Evolutionary conservation across 1,140 invertebrate genomes (phyloP).

Genomic region (Drosophila grimshawi): DNA sequence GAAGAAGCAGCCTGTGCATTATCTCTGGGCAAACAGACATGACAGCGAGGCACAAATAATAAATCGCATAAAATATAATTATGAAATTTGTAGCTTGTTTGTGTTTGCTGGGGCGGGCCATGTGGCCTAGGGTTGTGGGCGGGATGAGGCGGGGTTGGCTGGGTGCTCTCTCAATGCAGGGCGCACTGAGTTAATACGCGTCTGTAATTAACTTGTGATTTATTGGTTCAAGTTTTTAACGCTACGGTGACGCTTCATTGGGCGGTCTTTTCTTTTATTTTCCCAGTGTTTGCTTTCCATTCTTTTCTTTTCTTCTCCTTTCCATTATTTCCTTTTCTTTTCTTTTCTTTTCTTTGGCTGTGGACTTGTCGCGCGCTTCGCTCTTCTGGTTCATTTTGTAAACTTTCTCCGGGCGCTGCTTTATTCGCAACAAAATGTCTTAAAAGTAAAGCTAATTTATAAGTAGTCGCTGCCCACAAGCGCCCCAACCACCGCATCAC

Average conservation of each 20-base stretch:
- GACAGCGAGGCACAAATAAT: conserved; percentile 78
- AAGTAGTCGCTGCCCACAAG: conserved; percentile 44
- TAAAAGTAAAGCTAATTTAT: conserved; percentile 84
- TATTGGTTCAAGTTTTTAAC: conserved; percentile 79
- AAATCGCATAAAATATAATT: conserved; percentile 84
- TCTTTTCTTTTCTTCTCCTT: conserved; percentile 22
- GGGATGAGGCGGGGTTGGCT: not conserved
- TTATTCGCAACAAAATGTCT: conserved; percentile 83
- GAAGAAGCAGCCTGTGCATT: conserved; percentile 62
- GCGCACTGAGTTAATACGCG: conserved; percentile 77
- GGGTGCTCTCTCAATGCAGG: conserved; percentile 39
- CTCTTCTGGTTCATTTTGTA: conserved; percentile 58
- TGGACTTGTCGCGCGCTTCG: conserved; percentile 48
- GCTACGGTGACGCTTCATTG: conserved; percentile 67
- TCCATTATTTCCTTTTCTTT: conserved; percentile 38
- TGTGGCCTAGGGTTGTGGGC: not conserved
- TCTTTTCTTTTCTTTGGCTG: conserved; percentile 6
- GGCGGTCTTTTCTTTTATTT: conserved; percentile 43
- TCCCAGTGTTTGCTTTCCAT: not conserved
- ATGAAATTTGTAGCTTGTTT: conserved; percentile 76
- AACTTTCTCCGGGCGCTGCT: conserved; percentile 72
- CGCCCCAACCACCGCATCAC: conserved; percentile 10
- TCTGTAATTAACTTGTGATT: conserved; percentile 84
- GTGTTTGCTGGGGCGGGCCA: conserved; percentile 12
- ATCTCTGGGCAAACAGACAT: conserved; percentile 81